These are phyloP conservation scores for Hydroisotoma schaefferi DNA, from an alignment of 2,888 invertebrate genomes.

Conservation along the genomic window DNA sequence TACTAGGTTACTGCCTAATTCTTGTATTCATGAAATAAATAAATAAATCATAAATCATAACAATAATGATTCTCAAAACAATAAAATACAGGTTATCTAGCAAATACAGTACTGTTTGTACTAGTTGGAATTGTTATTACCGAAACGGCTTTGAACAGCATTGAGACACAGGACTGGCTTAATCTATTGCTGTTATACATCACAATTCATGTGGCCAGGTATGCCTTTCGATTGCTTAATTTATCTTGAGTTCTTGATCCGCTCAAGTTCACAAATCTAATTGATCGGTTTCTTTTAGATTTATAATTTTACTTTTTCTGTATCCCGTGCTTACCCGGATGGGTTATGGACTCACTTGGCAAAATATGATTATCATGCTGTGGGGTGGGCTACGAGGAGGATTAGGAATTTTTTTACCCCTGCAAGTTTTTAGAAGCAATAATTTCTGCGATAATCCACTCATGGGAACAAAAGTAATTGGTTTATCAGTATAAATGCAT, in stretches of 20 bases:
- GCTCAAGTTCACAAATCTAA: slow-evolving; percentile 51
- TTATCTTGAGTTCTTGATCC: slow-evolving; percentile 23
- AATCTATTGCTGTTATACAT: slow-evolving; percentile 55
- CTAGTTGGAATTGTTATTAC: slow-evolving; percentile 62
- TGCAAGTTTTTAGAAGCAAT: slow-evolving; percentile 58
- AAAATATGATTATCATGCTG: slow-evolving; percentile 59
- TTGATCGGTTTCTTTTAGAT: slow-evolving; percentile 46
- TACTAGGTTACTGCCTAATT: slow-evolving; percentile 48
- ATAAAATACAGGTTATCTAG: slow-evolving; percentile 53
- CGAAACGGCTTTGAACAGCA: slow-evolving; percentile 55
- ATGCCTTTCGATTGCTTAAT: slow-evolving; percentile 50
- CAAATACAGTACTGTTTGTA: slow-evolving; percentile 61
- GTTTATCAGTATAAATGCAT: background rate
- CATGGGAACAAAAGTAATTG: slow-evolving; percentile 40
- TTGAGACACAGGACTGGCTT: slow-evolving; percentile 56
- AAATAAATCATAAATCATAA: background rate
- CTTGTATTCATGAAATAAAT: too few species aligned
- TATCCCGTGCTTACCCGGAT: slow-evolving; percentile 57
- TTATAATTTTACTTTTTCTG: slow-evolving; percentile 56
- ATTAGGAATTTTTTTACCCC: slow-evolving; percentile 57
- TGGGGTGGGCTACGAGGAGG: slow-evolving; percentile 56
- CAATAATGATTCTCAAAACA: background rate
- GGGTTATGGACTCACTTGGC: slow-evolving; percentile 62
- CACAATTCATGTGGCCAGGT: slow-evolving; percentile 53
- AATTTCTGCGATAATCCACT: slow-evolving; percentile 45